phyloP scores from a whole-genome alignment of 2,113 vertebrate genomes.

The Bettongia penicillata region DNA sequence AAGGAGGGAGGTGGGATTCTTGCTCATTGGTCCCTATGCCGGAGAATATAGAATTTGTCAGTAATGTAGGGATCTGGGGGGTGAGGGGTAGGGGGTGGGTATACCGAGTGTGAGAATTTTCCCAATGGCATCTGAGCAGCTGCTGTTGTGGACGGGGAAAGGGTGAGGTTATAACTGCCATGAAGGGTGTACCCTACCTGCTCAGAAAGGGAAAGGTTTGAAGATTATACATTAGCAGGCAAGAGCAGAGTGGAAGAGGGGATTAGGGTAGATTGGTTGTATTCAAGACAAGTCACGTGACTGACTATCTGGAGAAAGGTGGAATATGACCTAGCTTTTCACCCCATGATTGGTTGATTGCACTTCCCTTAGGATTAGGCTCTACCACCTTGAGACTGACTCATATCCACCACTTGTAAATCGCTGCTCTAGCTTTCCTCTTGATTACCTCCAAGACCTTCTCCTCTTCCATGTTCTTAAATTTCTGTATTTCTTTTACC shows the following conservation, averaged over 20 bases:
- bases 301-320: not conserved
- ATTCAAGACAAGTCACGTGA: not conserved
- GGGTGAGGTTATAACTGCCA: not conserved
- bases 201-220: not conserved
- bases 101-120: not conserved
- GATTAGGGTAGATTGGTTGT: not conserved
- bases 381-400: not conserved
- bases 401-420: not conserved
- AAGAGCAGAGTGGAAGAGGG: not conserved
- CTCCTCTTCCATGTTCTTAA: not conserved
- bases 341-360: not conserved
- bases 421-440: not conserved
- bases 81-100: not conserved
- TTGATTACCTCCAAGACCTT: not conserved
- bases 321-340: not conserved
- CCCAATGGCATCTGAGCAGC: not conserved
- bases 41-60: not conserved
- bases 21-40: not conserved
- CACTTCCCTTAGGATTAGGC: not conserved
- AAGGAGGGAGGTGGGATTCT: not conserved
- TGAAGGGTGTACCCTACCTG: not conserved
- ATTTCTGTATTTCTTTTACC: not conserved
- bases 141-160: not conserved
- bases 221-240: not conserved
- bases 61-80: not conserved